These are phyloP conservation scores for Acronicta psi DNA, from an alignment of 2,888 invertebrate genomes.

Conservation along the genomic window DNA sequence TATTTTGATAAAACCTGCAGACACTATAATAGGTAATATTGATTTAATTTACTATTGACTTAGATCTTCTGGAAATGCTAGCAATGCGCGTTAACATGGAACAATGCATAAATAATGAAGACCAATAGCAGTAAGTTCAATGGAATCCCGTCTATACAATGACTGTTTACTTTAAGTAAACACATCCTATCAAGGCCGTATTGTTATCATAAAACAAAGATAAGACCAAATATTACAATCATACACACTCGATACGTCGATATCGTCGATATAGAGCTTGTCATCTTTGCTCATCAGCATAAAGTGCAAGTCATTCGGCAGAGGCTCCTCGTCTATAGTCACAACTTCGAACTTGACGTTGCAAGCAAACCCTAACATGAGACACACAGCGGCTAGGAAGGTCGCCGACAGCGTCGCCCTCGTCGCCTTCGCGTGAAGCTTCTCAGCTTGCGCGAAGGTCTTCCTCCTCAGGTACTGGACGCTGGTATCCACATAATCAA, in stretches of 20 bases:
- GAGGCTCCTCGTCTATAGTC: conserved; percentile 71
- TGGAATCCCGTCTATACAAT: no score
- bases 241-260: conserved; percentile 79
- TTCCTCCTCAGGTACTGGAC: conserved; percentile 69
- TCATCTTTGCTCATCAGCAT: conserved; percentile 80
- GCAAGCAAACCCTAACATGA: conserved; percentile 72
- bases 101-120: no score
- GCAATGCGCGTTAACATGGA: no score
- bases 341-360: conserved; percentile 83
- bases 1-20: no score
- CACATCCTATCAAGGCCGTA: no score
- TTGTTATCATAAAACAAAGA: background rate
- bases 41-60: no score
- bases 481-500: conserved; percentile 79
- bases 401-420: conserved; percentile 69
- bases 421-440: conserved; percentile 65
- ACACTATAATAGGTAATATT: no score
- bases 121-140: no score
- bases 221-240: background rate
- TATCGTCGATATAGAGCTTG: conserved; percentile 81
- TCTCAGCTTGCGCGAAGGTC: conserved; percentile 71
- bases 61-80: no score
- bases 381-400: conserved; percentile 73
- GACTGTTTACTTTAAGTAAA: no score
- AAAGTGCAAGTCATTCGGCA: conserved; percentile 77